Percentiles rank a stretch among this genome's conserved stretches.
Evolutionary conservation across 1,140 invertebrate genomes (phyloP).

Genomic region (Hypsibius dujardini): DNA sequence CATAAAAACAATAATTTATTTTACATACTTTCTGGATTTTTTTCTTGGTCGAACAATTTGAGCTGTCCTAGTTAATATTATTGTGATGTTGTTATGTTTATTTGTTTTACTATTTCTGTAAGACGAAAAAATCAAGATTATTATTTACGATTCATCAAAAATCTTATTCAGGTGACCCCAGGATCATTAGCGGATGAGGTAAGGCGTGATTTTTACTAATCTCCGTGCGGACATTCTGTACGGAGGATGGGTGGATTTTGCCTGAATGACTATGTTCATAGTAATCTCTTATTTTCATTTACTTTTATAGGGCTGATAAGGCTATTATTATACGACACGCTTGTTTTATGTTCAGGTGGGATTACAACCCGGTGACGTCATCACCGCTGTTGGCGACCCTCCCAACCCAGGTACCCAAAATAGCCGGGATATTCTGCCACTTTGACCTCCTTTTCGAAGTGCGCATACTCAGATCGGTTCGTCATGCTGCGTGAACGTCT

Average conservation of each 20-base stretch:
- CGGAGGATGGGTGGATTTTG: neutral
- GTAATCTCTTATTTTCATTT: neutral
- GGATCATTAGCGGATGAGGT: constrained; percentile 16
- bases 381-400: constrained; percentile 4
- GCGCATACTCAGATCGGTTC: no score
- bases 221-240: neutral
- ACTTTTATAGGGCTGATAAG: neutral
- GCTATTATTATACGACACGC: neutral
- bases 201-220: neutral
- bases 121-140: no score
- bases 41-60: no score
- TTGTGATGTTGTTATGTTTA: no score
- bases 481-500: no score
- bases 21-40: no score
- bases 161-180: neutral
- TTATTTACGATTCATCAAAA: no score
- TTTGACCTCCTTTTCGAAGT: no score
- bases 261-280: neutral
- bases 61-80: no score
- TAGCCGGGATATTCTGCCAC: no score
- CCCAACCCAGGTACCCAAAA: neutral
- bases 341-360: neutral
- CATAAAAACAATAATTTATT: no score
- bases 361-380: constrained; percentile 11
- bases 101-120: no score